phyloP scores from a whole-genome alignment of 2,888 invertebrate species.

The Prostheceraeus crozeri region DNA sequence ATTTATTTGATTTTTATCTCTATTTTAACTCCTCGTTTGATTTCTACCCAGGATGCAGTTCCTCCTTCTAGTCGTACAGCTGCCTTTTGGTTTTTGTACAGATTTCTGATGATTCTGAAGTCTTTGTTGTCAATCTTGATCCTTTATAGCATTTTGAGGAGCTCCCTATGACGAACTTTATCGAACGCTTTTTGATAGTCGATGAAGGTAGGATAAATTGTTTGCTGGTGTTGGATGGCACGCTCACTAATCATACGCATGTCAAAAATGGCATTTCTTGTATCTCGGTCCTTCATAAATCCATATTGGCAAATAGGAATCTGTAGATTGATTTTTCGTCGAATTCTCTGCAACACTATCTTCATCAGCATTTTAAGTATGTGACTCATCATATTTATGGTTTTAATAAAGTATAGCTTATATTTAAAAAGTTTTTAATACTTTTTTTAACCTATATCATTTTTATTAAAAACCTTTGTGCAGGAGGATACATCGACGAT shows the following conservation, averaged over 20 bases:
- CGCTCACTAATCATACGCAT: slow-evolving; percentile 23
- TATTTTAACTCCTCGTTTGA: too few species aligned
- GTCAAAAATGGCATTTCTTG: slow-evolving; percentile 27
- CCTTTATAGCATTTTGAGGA: neutral
- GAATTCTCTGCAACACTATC: slow-evolving; percentile 13
- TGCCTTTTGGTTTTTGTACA: neutral
- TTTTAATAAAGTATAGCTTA: too few species aligned
- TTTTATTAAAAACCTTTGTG: too few species aligned
- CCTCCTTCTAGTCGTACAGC: slow-evolving; percentile 2
- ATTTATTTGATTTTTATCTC: too few species aligned
- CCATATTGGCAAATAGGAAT: too few species aligned
- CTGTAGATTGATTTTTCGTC: slow-evolving; percentile 7
- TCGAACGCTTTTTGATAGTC: slow-evolving; percentile 29
- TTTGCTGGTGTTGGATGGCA: slow-evolving; percentile 2
- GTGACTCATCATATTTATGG: slow-evolving; percentile 29
- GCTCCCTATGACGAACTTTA: slow-evolving; percentile 22
- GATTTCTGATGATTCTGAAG: slow-evolving; percentile 24
- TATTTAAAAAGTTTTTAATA: too few species aligned
- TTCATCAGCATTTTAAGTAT: slow-evolving; percentile 14
- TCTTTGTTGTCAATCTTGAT: slow-evolving; percentile 9
- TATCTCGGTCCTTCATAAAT: slow-evolving; percentile 18
- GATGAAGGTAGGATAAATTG: slow-evolving; percentile 5
- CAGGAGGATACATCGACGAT: too few species aligned
- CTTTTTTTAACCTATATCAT: too few species aligned
- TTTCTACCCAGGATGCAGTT: too few species aligned